Conservation (phyloP, 1,140 invertebrate species). For the Mercenaria mercenaria region DNA sequence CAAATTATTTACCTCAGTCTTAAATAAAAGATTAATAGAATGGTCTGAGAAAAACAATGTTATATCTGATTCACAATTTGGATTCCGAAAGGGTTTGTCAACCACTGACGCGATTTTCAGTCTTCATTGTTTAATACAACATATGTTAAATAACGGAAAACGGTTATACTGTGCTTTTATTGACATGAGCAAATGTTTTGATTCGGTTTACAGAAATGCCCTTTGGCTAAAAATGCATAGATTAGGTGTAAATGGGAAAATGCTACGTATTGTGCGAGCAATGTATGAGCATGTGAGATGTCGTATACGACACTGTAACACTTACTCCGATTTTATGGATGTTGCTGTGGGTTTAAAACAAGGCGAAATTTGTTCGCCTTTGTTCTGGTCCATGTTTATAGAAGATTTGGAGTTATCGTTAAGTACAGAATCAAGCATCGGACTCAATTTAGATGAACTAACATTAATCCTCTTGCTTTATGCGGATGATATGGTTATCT, state of each 20-base stretch:
- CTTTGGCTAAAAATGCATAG: neutral
- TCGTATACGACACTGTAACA: neutral
- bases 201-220: neutral
- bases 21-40: conserved; percentile 1
- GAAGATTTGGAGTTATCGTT: conserved; percentile 37
- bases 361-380: conserved; percentile 40
- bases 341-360: neutral
- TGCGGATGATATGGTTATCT: neutral
- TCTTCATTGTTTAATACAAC: neutral
- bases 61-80: conserved; percentile 65
- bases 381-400: conserved; percentile 23
- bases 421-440: conserved; percentile 31
- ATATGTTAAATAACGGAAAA: conserved; percentile 9
- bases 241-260: no score
- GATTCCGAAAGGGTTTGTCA: conserved; percentile 50
- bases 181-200: neutral
- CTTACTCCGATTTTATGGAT: neutral
- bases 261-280: no score
- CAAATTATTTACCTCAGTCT: conserved; percentile 63
- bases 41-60: conserved; percentile 49
- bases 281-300: no score
- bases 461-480: conserved; percentile 42
- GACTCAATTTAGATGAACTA: neutral
- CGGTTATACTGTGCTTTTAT: neutral
- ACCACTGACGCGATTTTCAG: conserved; percentile 52